phyloP scores from a whole-genome alignment of 2,797 vertebrate species.

The Apogon hyalosoma region DNA sequence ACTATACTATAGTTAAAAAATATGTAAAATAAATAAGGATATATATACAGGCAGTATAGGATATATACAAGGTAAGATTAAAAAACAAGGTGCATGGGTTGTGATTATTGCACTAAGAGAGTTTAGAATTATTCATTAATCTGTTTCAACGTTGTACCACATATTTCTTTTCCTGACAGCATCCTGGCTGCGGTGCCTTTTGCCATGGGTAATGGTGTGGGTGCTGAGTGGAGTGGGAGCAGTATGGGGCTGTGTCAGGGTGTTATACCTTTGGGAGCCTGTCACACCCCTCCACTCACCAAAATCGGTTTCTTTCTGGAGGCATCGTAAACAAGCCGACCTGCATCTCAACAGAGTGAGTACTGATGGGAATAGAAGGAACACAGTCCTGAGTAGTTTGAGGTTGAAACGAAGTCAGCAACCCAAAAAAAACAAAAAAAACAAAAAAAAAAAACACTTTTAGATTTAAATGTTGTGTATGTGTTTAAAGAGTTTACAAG shows the following conservation, averaged over 20 bases:
- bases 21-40: too few relatives aligned
- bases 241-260: slow-evolving; percentile 93
- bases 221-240: slow-evolving; percentile 94
- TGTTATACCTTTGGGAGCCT: slow-evolving; percentile 95
- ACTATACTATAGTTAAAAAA: too few relatives aligned
- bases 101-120: neutral
- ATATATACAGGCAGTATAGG: too few relatives aligned
- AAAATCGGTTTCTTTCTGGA: slow-evolving; percentile 96
- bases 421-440: too few relatives aligned
- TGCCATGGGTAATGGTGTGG: slow-evolving; percentile 96
- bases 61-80: too few relatives aligned
- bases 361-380: neutral
- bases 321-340: slow-evolving; percentile 96
- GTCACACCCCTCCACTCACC: slow-evolving; percentile 94
- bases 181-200: slow-evolving; percentile 93
- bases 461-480: too few relatives aligned
- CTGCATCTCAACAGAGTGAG: slow-evolving; percentile 91
- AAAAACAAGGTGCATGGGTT: too few relatives aligned
- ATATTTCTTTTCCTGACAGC: slow-evolving; percentile 44
- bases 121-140: neutral
- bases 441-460: too few relatives aligned
- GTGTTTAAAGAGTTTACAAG: neutral
- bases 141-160: neutral
- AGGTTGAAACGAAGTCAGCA: too few relatives aligned
- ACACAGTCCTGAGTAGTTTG: too few relatives aligned